Percentiles rank a stretch among this genome's conserved stretches.
phyloP scores from a whole-genome alignment of 2,797 vertebrate species.

The Hydrolagus colliei region DNA sequence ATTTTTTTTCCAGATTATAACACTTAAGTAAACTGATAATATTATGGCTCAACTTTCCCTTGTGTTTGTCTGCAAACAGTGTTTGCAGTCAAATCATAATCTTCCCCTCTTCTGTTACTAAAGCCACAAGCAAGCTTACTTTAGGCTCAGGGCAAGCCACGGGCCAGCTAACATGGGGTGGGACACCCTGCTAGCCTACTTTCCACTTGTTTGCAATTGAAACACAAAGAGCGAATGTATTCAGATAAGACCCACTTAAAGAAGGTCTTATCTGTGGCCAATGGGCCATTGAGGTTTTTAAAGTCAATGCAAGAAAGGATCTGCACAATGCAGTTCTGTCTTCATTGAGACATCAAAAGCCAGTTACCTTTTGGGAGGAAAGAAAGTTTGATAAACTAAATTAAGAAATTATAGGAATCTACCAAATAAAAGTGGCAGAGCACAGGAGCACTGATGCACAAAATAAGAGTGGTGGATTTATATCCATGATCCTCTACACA shows the following conservation, averaged over 20 bases:
- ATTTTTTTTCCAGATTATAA: not conserved
- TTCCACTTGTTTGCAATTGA: constrained; percentile 4
- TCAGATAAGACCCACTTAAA: constrained; percentile 9
- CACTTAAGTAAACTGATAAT: not conserved
- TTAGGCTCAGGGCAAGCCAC: not conserved
- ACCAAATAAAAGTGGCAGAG: not conserved
- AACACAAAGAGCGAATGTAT: not conserved
- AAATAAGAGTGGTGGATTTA: not conserved
- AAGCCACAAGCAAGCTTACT: not conserved
- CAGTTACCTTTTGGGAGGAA: not conserved
- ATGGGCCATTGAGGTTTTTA: constrained; percentile 4
- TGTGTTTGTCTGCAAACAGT: not conserved
- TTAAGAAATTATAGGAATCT: not conserved
- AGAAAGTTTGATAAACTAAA: not conserved
- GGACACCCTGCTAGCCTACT: not conserved
- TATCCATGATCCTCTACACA: not conserved
- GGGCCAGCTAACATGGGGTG: not conserved
- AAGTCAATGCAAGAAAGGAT: not conserved
- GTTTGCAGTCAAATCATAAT: not conserved
- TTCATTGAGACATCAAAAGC: not conserved
- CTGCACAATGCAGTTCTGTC: not conserved
- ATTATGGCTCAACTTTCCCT: not conserved
- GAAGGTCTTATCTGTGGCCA: not conserved
- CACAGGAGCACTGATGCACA: not conserved
- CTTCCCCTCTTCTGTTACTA: not conserved